These are phyloP conservation scores for Speoplatyrhinus poulsoni DNA, from an alignment of 2,113 vertebrate genomes.

Conservation along the genomic window DNA sequence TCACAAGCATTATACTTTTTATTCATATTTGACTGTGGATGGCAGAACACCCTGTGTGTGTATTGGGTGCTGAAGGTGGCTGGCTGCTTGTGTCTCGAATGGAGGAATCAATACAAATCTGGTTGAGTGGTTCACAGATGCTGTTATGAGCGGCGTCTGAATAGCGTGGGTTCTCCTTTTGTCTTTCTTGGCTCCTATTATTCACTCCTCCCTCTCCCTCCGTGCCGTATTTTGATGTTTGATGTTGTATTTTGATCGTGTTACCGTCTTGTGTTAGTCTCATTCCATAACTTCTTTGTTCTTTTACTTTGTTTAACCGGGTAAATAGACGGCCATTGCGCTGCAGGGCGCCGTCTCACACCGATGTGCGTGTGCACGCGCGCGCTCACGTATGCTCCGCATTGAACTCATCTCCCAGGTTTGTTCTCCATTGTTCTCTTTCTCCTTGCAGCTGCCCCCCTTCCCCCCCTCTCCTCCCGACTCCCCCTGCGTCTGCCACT, in stretches of 20 bases:
- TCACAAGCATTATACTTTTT: background rate
- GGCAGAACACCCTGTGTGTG: background rate
- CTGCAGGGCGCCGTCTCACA: too few relatives aligned
- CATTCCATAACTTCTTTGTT: too few relatives aligned
- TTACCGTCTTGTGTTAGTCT: background rate
- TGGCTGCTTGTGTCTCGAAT: conserved; percentile 1
- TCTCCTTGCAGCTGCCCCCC: background rate
- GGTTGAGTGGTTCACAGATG: conserved; percentile 20
- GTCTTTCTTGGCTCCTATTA: background rate
- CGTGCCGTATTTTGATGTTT: background rate
- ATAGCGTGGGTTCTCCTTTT: background rate
- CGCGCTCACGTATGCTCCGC: background rate
- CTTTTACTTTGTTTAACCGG: too few relatives aligned
- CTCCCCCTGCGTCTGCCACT: background rate
- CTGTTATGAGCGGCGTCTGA: conserved; percentile 7
- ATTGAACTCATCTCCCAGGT: background rate
- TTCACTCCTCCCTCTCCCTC: conserved; percentile 1
- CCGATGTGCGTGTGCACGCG: background rate
- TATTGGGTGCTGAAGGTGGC: too few relatives aligned
- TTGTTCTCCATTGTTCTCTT: background rate
- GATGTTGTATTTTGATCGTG: background rate
- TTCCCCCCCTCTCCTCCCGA: background rate
- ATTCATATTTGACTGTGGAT: background rate
- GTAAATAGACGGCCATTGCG: too few relatives aligned
- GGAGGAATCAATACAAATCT: conserved; percentile 28